Evolutionary conservation across 2,113 vertebrate species (phyloP).

Genomic region (Alethe diademata): DNA sequence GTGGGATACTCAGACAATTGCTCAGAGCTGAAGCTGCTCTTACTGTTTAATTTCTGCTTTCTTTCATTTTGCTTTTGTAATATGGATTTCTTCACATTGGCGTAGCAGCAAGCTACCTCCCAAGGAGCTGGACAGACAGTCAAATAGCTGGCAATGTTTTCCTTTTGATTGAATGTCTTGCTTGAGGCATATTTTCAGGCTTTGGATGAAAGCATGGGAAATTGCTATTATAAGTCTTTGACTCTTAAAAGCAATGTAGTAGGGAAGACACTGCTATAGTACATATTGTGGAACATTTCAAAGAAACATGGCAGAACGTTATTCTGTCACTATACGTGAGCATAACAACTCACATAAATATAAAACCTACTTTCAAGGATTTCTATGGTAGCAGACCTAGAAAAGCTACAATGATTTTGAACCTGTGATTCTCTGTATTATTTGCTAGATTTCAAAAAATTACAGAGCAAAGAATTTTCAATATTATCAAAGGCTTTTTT

Average conservation of each 20-base stretch:
- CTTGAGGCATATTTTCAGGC: constrained; percentile 39
- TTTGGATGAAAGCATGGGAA: constrained; percentile 61
- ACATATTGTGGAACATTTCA: constrained; percentile 22
- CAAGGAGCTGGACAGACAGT: constrained; percentile 47
- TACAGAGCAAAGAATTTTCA: background rate
- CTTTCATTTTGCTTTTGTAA: constrained; percentile 49
- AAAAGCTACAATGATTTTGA: background rate
- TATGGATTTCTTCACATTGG: constrained; percentile 45
- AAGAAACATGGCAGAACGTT: background rate
- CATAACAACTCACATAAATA: background rate
- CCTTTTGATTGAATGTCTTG: constrained; percentile 55
- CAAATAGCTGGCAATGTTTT: constrained; percentile 58
- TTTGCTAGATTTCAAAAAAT: background rate
- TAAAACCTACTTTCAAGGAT: background rate
- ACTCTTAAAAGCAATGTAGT: constrained; percentile 29
- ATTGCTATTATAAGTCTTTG: constrained; percentile 48
- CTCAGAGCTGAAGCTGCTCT: background rate
- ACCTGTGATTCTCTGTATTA: background rate
- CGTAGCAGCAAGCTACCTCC: background rate
- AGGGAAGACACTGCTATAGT: background rate
- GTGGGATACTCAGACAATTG: constrained; percentile 6
- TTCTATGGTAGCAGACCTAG: background rate
- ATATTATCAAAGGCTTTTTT: background rate
- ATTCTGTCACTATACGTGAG: background rate
- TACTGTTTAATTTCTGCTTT: constrained; percentile 53